phyloP scores from a whole-genome alignment of 2,113 vertebrate genomes.

The Saimiri boliviensis region DNA sequence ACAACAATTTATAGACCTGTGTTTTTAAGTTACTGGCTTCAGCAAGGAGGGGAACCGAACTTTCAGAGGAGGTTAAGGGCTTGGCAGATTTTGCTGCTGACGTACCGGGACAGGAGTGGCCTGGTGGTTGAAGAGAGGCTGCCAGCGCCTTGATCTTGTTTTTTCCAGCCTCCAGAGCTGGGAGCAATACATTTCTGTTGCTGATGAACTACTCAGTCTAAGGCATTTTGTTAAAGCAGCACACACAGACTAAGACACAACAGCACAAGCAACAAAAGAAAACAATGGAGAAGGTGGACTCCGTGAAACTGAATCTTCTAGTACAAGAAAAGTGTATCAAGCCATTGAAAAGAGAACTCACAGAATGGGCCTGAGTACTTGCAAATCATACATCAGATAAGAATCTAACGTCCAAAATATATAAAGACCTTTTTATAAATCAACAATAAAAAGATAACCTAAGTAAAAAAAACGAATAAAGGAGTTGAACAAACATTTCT shows the following conservation, averaged over 20 bases:
- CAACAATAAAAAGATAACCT: background rate
- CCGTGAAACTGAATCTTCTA: background rate
- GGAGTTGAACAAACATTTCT: background rate
- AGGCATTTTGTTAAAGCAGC: background rate
- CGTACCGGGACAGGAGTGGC: background rate
- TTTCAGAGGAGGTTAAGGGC: background rate
- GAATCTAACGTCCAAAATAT: background rate
- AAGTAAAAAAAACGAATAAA: background rate
- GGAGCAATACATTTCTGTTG: background rate
- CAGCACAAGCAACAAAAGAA: background rate
- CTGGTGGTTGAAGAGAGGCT: background rate
- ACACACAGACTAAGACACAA: background rate
- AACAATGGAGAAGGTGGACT: background rate
- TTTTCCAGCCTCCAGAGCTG: background rate
- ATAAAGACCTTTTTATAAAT: background rate
- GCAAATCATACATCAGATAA: background rate
- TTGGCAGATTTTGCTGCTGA: no score
- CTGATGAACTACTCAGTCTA: background rate
- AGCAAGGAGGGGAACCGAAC: background rate
- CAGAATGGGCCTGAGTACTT: background rate
- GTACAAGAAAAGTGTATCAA: background rate
- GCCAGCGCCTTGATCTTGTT: background rate
- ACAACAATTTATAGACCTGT: background rate
- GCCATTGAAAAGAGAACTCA: background rate
- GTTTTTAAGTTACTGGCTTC: background rate